A percentile compares a stretch with the other conserved stretches of the same genome.
These are phyloP conservation scores for Ephydatia muelleri DNA, from an alignment of 37 sponge, comb jelly and placozoan genomes.

Conservation along the genomic window DNA sequence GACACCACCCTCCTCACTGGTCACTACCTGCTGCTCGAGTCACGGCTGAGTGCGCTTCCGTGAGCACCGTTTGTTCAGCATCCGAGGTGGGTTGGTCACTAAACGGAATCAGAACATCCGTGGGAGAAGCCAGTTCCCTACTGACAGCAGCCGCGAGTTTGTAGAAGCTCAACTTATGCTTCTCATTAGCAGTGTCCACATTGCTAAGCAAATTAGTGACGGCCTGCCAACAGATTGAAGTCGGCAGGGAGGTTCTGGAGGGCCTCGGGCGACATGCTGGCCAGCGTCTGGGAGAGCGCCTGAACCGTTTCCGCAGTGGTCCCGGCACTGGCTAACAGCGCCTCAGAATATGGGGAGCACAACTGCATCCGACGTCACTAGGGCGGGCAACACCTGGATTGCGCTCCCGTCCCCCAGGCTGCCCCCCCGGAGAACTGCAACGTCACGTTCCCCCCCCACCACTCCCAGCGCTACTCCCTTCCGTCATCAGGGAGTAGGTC, in stretches of 20 bases:
- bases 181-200: not conserved
- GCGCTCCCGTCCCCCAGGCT: not conserved
- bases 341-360: not conserved
- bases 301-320: not conserved
- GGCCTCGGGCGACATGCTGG: constrained; percentile 17
- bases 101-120: constrained; percentile 54
- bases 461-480: not conserved
- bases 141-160: constrained; percentile 11
- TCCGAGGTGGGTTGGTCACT: constrained; percentile 11
- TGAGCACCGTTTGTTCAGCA: not conserved
- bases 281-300: constrained; percentile 27
- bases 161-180: not conserved
- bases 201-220: constrained; percentile 45
- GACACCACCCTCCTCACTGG: too few species aligned
- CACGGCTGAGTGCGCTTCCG: too few species aligned
- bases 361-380: not conserved
- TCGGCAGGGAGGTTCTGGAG: constrained; percentile 31
- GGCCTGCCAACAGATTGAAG: constrained; percentile 44
- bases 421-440: not conserved
- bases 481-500: not conserved
- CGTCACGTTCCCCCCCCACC: constrained; percentile 1
- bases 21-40: too few species aligned
- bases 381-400: not conserved
- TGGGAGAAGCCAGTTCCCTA: constrained; percentile 58
- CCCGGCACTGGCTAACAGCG: constrained; percentile 9